phyloP scores from a whole-genome alignment of 2,888 invertebrate species.

The Caenorhabditis sp. region DNA sequence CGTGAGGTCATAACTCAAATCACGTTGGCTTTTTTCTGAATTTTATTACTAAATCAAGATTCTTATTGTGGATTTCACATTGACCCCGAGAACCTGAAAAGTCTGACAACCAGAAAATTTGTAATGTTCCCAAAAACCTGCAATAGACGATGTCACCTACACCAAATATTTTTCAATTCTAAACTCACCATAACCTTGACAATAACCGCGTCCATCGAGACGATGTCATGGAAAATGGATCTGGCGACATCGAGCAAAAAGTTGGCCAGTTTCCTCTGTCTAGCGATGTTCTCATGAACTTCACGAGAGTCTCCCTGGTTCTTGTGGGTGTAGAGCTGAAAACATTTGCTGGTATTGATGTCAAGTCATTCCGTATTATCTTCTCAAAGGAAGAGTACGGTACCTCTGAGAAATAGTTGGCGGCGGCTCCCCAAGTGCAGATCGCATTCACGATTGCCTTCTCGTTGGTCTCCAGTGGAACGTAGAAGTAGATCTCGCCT shows the following conservation, averaged over 20 bases:
- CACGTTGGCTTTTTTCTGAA: too few relatives aligned
- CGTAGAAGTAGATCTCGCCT: constrained; percentile 80
- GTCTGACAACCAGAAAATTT: too few relatives aligned
- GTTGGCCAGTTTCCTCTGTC: constrained; percentile 85
- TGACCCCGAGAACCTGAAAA: too few relatives aligned
- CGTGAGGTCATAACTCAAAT: too few relatives aligned
- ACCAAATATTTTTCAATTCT: neutral
- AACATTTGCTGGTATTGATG: neutral
- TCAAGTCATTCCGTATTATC: neutral
- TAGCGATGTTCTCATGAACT: constrained; percentile 73
- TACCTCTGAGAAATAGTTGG: constrained; percentile 79
- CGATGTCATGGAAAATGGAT: constrained; percentile 92
- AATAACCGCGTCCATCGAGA: constrained; percentile 90
- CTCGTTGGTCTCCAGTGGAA: constrained; percentile 70
- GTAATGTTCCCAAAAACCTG: too few relatives aligned
- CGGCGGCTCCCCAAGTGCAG: constrained; percentile 77
- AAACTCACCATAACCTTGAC: constrained; percentile 88
- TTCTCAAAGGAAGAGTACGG: too few relatives aligned
- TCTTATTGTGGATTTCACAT: too few relatives aligned
- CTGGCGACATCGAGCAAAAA: constrained; percentile 90
- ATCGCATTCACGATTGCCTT: constrained; percentile 74
- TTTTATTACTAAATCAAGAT: too few relatives aligned
- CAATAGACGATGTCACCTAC: too few relatives aligned
- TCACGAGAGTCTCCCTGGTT: constrained; percentile 55
- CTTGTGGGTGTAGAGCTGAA: constrained; percentile 87